Evolutionary conservation across 2,113 vertebrate species (phyloP).

Genomic region (Sinocyclocheilus grahami): DNA sequence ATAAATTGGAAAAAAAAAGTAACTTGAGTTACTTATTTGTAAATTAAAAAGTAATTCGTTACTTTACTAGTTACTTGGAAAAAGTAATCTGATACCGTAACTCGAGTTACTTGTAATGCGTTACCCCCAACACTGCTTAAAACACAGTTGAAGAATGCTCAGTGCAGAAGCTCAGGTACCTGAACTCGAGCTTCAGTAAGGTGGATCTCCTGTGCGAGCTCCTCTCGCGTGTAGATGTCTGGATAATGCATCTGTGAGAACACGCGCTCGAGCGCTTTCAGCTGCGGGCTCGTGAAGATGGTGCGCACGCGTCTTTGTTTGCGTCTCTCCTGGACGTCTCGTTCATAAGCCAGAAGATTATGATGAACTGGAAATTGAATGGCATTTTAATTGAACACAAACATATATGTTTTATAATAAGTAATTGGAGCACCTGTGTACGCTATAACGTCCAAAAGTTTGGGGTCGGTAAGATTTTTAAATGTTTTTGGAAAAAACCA

Average conservation of each 20-base stretch:
- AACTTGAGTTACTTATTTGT: no score
- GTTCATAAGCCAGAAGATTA: slow-evolving; percentile 17
- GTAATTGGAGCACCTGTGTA: not conserved
- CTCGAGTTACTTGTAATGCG: no score
- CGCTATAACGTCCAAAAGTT: no score
- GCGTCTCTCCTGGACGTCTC: slow-evolving; percentile 72
- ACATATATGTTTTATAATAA: not conserved
- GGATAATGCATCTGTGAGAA: slow-evolving; percentile 97
- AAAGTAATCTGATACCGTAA: no score
- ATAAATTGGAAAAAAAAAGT: no score
- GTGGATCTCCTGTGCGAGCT: slow-evolving; percentile 90
- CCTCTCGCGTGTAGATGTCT: slow-evolving; percentile 96
- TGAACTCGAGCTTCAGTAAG: slow-evolving; percentile 95
- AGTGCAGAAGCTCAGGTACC: slow-evolving; percentile 71
- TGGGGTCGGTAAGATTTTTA: no score
- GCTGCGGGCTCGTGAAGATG: slow-evolving; percentile 94
- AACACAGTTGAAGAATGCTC: not conserved
- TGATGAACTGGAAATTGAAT: slow-evolving; percentile 17
- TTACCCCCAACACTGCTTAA: no score
- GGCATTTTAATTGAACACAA: not conserved
- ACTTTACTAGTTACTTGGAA: no score
- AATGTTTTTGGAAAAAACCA: no score
- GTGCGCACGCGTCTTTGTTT: slow-evolving; percentile 96
- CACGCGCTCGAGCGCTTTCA: slow-evolving; percentile 94
- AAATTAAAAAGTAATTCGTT: no score